Base-by-base conservation (phyloP, 2,797 vertebrate genomes). In the Ispidina picta region DNA sequence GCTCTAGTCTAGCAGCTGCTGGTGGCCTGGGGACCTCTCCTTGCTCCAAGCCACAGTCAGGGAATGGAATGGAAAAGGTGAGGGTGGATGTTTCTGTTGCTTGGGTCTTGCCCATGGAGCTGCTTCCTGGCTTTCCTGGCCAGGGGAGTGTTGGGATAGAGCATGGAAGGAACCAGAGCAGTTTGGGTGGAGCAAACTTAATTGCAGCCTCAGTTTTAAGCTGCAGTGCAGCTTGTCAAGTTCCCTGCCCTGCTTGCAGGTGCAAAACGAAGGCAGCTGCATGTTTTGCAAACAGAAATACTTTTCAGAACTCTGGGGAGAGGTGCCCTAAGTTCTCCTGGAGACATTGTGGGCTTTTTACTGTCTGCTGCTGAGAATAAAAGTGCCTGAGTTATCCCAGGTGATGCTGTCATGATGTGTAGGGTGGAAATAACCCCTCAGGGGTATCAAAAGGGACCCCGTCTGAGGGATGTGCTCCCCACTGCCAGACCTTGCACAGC, bases 281-380 rank as follows among this genome's bases (percentile, higher is more conserved):
- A 0, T 0, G 6, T 80, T 70, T 20, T 10, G 29, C 44, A 49
- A 49, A 15, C 20, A 56, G 31, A 5, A 52, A 28, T 2, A 14
- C 14, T 65, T 54, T 8, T 7, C 28, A 13, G 3, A 17, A 15
- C 1, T 2, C 64, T 55, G 22, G 3, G 5, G 33, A 17, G 56
- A 65, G 63, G 37, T 56, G 22, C 12, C 48, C 60, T 6, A 52
- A 52, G 5, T 18, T 8, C 0, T 19, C 87, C 25, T 37, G 59
- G 71, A 60, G 51, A 12, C 0, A 4, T 10, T 4, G 10, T 52
- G 18, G 17, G 18, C 3, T 26, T 3, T 29, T 60, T 21, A 6
- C 18, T 17, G 52, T 17, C 64, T 79, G 64, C 63, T 71, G 66
- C 73, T 86, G n/a, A 62, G 60, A 94, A 91, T 91, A 94, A 94